Evolutionary conservation across 2,888 invertebrate species (phyloP).

Genomic region (Diarsia rubi): DNA sequence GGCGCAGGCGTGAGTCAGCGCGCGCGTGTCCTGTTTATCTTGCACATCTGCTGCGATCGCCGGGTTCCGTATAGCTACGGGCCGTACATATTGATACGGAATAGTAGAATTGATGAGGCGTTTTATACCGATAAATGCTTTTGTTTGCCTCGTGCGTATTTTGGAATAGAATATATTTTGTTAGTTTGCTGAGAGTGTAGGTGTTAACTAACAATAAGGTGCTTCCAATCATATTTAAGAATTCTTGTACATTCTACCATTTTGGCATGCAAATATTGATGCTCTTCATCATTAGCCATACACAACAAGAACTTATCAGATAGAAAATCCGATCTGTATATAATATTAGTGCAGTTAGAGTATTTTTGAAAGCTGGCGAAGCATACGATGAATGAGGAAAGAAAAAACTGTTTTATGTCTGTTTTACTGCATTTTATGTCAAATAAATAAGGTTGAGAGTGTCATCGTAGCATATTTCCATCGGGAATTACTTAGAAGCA

Average conservation of each 20-base stretch:
- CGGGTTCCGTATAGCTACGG: constrained; percentile 65
- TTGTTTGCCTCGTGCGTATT: background rate
- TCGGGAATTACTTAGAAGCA: background rate
- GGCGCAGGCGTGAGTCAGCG: constrained; percentile 79
- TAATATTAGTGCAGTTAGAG: too few species aligned
- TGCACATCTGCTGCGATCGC: constrained; percentile 76
- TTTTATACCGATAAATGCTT: constrained; percentile 17
- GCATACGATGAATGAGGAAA: background rate
- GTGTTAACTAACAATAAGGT: too few species aligned
- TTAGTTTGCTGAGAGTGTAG: too few species aligned
- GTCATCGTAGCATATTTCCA: too few species aligned
- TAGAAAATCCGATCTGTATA: too few species aligned
- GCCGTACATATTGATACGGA: constrained; percentile 58
- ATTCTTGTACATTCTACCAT: too few species aligned
- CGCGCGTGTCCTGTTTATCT: constrained; percentile 79
- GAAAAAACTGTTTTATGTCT: background rate
- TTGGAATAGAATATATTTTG: too few species aligned
- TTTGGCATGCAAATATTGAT: too few species aligned
- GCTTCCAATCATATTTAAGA: too few species aligned
- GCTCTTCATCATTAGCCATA: too few species aligned
- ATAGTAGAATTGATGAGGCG: constrained; percentile 15
- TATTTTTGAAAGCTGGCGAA: background rate
- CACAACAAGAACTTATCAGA: too few species aligned
- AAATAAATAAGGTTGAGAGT: background rate
- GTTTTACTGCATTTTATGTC: background rate